Base-by-base conservation (phyloP, 2,797 vertebrate species). In the Periophthalmus magnuspinnatus region DNA sequence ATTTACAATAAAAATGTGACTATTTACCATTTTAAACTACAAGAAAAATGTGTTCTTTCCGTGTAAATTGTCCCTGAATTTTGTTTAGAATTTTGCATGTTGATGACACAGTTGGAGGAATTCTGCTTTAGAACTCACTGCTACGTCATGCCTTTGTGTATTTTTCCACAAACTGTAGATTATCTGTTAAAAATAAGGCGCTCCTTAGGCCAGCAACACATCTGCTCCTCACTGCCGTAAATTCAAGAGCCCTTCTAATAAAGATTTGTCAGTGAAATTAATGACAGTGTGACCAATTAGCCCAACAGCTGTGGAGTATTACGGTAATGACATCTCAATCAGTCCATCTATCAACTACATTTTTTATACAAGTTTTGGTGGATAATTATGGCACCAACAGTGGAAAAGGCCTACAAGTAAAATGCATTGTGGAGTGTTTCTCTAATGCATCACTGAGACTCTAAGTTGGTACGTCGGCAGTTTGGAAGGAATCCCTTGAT, bases 311-410 rank as follows among this genome's bases (percentile, higher is more conserved):
- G 58, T 68, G 70, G 68, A 3, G 9, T 54, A 68, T 82, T 71
- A 77, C 80, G 76, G 67, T 4, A 13, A 70, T 73, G 77, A 78
- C 73, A 73, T 72, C 76, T 85, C 79, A 79, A 82, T 85, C 77
- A 80, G 48, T 71, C 54, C 62, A 52, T 68, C 75, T 73, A 83
- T 77, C 63, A 78, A 64, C 70, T 67, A 57, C 13, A 21, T 8
- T 24, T 22, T 56, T 57, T 57, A 56, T 28, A 54, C 11, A 56
- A 28, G 11, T 56, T 28, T 56, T 0, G 24, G 11, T 2, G 5
- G 55, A 28, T 5, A 57, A 16, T 32, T 57, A 55, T 2, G 22
- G n/a, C n/a, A 50, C 11, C 16, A n/a, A 3, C 48, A 2, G 7
- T 2, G 48, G 48, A n/a, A n/a, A 50, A 50, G 17, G 17, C 48